Evolutionary conservation across 2,113 vertebrate species (phyloP), one percentile per base, ranked within the genome.

Genomic region (Micromys minutus): DNA sequence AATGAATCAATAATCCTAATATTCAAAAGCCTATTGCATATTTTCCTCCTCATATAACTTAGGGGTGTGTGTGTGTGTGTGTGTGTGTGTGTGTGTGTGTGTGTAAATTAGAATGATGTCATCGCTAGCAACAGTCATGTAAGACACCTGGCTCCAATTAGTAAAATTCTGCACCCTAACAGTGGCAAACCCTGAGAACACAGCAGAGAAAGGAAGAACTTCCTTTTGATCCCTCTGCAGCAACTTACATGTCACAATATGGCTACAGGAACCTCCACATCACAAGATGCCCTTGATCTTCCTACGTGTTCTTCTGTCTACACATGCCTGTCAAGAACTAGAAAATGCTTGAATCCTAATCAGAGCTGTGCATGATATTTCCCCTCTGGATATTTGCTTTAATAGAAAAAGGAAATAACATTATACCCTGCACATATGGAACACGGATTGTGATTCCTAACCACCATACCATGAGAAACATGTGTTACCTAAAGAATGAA

Each of bases 41-140:
- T 8, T 59, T 89, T 80, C 76, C 11, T 34, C 7, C 9, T 85
- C 13, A n/a, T 87, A 67, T 42, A 95, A 83, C 91, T 65, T 89
- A 34, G 10, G 5, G 1, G 4, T 42, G 15, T 29, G 34, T 55
- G 50, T 52, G 50, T 67, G 85, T 47, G 11, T 75, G n/a, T 88
- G 86, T 90, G 57, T 90, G n/a, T 80, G 36, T 81, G 76, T 72
- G 22, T 42, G 24, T 34, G 36, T 65, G 19, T 29, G 31, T 63
- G 4, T 77, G 59, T 92, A 94, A 94, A 65, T 87, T 31, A 4
- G 36, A 88, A 96, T 91, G 9, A 76, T 76, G 93, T 77, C 3
- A 13, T 19, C n/a, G n/a, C n/a, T n/a, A 94, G 21, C 0, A 7
- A 1, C 0, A 91, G 22, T 2, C 15, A 83, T 86, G 42, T 88